Evolutionary conservation across 2,888 invertebrate genomes (phyloP).

Genomic region (Catocala sponsa): DNA sequence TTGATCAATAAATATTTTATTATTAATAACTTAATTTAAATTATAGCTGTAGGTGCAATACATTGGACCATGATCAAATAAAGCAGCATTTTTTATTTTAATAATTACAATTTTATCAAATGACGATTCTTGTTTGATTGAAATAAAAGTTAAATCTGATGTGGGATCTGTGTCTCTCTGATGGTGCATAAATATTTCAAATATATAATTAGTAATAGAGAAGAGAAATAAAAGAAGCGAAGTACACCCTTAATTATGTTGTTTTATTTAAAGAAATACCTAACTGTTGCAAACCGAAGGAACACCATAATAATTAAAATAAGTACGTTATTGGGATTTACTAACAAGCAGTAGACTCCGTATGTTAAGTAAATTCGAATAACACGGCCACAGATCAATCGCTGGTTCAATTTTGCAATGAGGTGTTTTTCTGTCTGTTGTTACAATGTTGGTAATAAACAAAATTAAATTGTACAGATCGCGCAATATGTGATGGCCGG

Average conservation of each 20-base stretch:
- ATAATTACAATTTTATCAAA: neutral
- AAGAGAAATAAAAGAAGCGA: slow-evolving; percentile 58
- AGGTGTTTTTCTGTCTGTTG: too few species aligned
- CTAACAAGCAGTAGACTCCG: too few species aligned
- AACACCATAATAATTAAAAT: too few species aligned
- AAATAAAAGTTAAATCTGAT: slow-evolving; percentile 24
- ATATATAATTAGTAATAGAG: slow-evolving; percentile 51
- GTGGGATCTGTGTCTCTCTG: slow-evolving; percentile 25
- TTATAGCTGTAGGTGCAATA: neutral
- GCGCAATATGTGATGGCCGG: too few species aligned
- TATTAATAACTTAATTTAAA: too few species aligned
- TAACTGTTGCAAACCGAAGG: too few species aligned
- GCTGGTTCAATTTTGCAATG: too few species aligned
- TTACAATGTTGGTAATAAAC: too few species aligned
- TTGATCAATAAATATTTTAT: neutral
- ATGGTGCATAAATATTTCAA: slow-evolving; percentile 52
- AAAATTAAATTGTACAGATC: too few species aligned
- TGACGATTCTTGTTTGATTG: neutral
- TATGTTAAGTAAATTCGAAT: too few species aligned
- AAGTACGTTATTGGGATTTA: too few species aligned
- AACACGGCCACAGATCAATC: too few species aligned
- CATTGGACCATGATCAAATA: neutral
- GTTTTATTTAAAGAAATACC: slow-evolving; percentile 47
- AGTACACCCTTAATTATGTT: slow-evolving; percentile 53
- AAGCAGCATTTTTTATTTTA: neutral